These are phyloP conservation scores for Boulengerochromis microlepis DNA, from an alignment of 2,113 vertebrate species.

Conservation along the genomic window DNA sequence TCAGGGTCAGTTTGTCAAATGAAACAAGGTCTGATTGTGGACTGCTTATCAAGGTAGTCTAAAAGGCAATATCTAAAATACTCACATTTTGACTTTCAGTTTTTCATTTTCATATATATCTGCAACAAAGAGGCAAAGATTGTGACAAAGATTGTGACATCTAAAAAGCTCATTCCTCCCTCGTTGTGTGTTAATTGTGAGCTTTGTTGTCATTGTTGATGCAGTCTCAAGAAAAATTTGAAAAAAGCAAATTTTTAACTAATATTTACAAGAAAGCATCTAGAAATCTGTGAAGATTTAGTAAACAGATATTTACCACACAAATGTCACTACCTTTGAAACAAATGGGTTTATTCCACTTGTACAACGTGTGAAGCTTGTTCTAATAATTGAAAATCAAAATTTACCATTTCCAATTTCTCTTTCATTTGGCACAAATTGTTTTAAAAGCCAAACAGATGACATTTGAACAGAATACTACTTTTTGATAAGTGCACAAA, in stretches of 20 bases:
- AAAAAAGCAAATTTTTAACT: not conserved
- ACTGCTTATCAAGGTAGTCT: not conserved
- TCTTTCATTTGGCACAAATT: not conserved
- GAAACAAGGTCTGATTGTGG: not conserved
- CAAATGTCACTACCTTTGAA: not conserved
- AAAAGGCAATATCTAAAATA: not conserved
- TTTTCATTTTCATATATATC: not conserved
- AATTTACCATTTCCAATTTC: not conserved
- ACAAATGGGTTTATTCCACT: not conserved
- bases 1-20: not conserved
- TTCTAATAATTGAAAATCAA: not conserved
- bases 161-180: not conserved
- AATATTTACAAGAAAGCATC: not conserved
- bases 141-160: not conserved
- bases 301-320: not conserved
- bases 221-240: not conserved
- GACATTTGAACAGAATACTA: not conserved
- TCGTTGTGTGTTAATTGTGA: not conserved
- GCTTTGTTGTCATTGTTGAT: not conserved
- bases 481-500: not conserved
- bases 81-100: not conserved
- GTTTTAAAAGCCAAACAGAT: not conserved
- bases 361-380: not conserved
- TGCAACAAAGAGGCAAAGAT: not conserved
- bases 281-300: not conserved